Percentiles rank a stretch among this genome's conserved stretches.
Conservation (phyloP, 2,113 vertebrate species). For the Haemorhous mexicanus region DNA sequence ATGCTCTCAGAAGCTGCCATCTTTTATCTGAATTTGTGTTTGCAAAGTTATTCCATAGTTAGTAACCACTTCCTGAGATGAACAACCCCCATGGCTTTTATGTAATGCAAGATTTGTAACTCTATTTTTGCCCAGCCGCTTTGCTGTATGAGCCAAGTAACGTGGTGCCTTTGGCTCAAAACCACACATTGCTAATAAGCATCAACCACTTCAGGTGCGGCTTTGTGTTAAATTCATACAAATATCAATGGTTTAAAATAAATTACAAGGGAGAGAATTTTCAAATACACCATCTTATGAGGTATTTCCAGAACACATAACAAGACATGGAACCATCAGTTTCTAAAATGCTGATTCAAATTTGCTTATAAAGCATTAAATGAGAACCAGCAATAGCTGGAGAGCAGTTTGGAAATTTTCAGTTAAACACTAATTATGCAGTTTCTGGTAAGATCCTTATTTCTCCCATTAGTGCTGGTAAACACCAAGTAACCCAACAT, state of each 20-base stretch:
- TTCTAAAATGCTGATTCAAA: neutral
- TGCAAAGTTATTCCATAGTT: neutral
- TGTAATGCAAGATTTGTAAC: neutral
- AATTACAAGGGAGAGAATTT: neutral
- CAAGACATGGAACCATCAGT: neutral
- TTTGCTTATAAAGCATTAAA: neutral
- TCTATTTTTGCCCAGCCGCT: neutral
- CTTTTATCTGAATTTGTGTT: neutral
- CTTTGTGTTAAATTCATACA: neutral
- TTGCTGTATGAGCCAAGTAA: neutral
- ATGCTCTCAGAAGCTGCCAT: slow-evolving; percentile 32
- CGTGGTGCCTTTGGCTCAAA: neutral
- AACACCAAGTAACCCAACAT: neutral
- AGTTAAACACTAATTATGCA: neutral
- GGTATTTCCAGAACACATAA: neutral
- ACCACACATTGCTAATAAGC: neutral
- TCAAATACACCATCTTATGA: neutral
- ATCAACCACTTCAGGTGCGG: neutral
- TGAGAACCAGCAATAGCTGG: neutral
- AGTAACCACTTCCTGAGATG: neutral
- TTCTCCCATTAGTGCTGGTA: neutral
- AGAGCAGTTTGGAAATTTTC: neutral
- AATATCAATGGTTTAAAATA: neutral
- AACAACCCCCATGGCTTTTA: neutral
- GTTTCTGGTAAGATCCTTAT: neutral